These are phyloP conservation scores for Neoseiulus cucumeris DNA, from an alignment of 1,140 invertebrate genomes.

Conservation along the genomic window DNA sequence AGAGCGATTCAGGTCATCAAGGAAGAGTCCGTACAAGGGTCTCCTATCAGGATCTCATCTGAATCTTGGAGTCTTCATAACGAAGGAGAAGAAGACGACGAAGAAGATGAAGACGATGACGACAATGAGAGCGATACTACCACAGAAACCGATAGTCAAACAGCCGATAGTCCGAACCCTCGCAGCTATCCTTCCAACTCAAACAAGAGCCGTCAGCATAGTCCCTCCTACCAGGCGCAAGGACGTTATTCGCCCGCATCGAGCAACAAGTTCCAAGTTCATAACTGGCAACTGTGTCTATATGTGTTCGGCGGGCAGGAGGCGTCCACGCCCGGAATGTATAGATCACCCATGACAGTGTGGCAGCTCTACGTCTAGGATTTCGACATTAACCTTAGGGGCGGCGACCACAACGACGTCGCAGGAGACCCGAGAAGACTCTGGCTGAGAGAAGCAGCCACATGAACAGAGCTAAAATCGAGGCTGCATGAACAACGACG, in stretches of 20 bases:
- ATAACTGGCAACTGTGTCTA: constrained; percentile 22
- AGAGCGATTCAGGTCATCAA: not conserved
- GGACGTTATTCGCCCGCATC: constrained; percentile 4
- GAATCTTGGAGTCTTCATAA: constrained; percentile 7
- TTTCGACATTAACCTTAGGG: too few relatives aligned
- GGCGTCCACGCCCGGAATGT: constrained; percentile 17
- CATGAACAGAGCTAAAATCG: too few relatives aligned
- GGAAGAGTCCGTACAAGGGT: not conserved
- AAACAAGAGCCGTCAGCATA: too few relatives aligned
- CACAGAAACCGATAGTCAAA: too few relatives aligned
- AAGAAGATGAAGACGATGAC: not conserved
- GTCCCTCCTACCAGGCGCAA: not conserved
- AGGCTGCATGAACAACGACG: too few relatives aligned
- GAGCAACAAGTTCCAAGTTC: constrained; percentile 12
- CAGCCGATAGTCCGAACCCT: too few relatives aligned
- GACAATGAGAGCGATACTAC: not conserved
- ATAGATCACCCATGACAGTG: constrained; percentile 22
- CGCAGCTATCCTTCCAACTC: too few relatives aligned
- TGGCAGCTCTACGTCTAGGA: constrained; percentile 23
- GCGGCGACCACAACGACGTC: too few relatives aligned
- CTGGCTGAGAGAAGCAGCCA: too few relatives aligned
- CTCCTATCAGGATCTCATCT: not conserved
- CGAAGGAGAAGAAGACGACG: not conserved
- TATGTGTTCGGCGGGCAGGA: constrained; percentile 22
- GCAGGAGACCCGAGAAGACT: too few relatives aligned